A percentile compares a stretch with the other conserved stretches of the same genome.
phyloP scores from a whole-genome alignment of 1,140 invertebrate species.

The Drosophila nannoptera region DNA sequence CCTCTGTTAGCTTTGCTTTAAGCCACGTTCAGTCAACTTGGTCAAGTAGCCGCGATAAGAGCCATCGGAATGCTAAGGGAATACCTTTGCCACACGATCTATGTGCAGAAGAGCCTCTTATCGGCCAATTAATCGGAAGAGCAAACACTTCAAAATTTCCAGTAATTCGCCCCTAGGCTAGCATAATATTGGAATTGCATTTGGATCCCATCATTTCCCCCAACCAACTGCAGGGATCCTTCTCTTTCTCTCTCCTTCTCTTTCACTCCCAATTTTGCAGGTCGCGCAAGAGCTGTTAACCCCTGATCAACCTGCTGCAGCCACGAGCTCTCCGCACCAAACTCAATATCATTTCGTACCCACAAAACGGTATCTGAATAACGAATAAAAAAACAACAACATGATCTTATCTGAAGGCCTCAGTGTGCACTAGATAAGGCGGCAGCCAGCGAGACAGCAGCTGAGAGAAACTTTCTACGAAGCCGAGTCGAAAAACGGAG shows the following conservation, averaged over 20 bases:
- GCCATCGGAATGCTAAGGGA: constrained; percentile 8
- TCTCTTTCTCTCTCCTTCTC: too few species aligned
- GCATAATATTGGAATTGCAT: too few species aligned
- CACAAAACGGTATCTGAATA: constrained; percentile 20
- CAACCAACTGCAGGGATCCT: too few species aligned
- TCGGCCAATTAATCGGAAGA: constrained; percentile 32
- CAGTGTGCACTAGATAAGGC: constrained; percentile 40
- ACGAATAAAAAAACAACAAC: background rate
- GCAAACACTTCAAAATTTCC: constrained; percentile 1
- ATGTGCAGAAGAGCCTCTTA: constrained; percentile 16
- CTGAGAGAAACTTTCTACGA: constrained; percentile 36
- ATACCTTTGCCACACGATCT: background rate
- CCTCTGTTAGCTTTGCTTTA: background rate
- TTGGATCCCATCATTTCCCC: too few species aligned
- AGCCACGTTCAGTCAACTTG: constrained; percentile 9
- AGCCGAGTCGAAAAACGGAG: constrained; percentile 48
- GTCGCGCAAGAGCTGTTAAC: background rate
- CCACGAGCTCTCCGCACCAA: background rate
- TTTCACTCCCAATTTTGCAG: background rate
- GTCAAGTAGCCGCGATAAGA: constrained; percentile 23
- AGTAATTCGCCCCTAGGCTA: constrained; percentile 5
- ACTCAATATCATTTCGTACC: background rate
- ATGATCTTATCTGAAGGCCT: constrained; percentile 51
- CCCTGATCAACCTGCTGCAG: background rate
- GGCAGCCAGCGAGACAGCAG: constrained; percentile 13